phyloP scores from a whole-genome alignment of 2,113 vertebrate species.

The Phycodurus eques region DNA sequence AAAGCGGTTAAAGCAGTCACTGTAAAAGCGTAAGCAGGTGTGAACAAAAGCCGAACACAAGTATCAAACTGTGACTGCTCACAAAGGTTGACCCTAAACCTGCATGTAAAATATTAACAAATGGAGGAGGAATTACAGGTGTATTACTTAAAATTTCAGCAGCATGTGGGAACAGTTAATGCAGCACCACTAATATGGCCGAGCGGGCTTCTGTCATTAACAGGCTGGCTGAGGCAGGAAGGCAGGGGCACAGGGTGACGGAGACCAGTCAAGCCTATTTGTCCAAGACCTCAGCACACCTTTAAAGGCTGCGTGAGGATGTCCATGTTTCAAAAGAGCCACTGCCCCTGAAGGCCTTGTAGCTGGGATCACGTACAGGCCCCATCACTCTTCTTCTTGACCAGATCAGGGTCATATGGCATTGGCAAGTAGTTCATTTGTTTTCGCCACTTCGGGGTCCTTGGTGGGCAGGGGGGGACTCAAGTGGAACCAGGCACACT shows the following conservation, averaged over 20 bases:
- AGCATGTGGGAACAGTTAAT: slow-evolving; percentile 70
- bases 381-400: slow-evolving; percentile 49
- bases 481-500: slow-evolving; percentile 19
- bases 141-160: slow-evolving; percentile 54
- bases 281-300: slow-evolving; percentile 45
- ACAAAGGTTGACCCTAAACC: slow-evolving; percentile 40
- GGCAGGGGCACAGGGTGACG: slow-evolving; percentile 36
- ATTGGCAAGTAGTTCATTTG: slow-evolving; percentile 33
- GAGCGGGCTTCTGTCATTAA: slow-evolving; percentile 60
- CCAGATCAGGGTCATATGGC: slow-evolving; percentile 36
- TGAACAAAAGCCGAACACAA: slow-evolving; percentile 36
- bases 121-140: slow-evolving; percentile 59
- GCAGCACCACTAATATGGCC: slow-evolving; percentile 47
- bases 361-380: slow-evolving; percentile 38
- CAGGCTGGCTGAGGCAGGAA: slow-evolving; percentile 22
- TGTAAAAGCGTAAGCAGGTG: slow-evolving; percentile 60
- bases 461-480: slow-evolving; percentile 22
- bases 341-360: slow-evolving; percentile 18
- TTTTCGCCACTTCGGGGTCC: slow-evolving; percentile 28
- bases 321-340: slow-evolving; percentile 31
- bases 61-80: slow-evolving; percentile 35
- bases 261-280: slow-evolving; percentile 50
- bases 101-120: slow-evolving; percentile 60
- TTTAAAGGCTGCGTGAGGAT: slow-evolving; percentile 30
- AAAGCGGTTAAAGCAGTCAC: slow-evolving; percentile 41